Evolutionary conservation across 2,113 vertebrate genomes (phyloP).

Genomic region (Platichthys stellatus): DNA sequence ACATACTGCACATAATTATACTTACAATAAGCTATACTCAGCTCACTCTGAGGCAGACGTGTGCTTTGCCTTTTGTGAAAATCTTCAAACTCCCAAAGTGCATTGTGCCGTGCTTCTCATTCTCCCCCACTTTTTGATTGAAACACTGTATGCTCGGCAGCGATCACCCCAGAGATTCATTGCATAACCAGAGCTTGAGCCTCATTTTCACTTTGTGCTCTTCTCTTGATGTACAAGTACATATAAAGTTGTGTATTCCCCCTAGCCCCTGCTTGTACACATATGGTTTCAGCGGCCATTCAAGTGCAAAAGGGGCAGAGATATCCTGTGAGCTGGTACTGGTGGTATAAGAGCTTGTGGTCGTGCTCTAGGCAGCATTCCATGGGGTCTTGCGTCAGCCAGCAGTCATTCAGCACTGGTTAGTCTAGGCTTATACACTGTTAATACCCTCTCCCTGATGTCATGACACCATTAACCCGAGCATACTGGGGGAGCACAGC

Average conservation of each 20-base stretch:
- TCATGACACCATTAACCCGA: constrained; percentile 75
- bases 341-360: constrained; percentile 62
- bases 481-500: constrained; percentile 51
- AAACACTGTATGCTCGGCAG: neutral
- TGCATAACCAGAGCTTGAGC: constrained; percentile 20
- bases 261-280: constrained; percentile 4
- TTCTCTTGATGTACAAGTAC: constrained; percentile 9
- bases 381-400: constrained; percentile 79
- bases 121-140: neutral
- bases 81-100: neutral
- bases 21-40: constrained; percentile 50
- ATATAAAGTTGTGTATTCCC: neutral
- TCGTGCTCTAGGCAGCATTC: constrained; percentile 77
- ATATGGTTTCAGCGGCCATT: constrained; percentile 15
- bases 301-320: constrained; percentile 32
- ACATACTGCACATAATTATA: constrained; percentile 67
- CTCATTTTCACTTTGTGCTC: neutral
- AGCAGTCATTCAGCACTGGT: constrained; percentile 76
- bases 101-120: neutral
- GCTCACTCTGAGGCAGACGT: constrained; percentile 22
- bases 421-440: constrained; percentile 74
- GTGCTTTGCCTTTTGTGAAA: constrained; percentile 8
- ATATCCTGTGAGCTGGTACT: constrained; percentile 52
- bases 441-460: constrained; percentile 76
- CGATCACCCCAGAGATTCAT: constrained; percentile 4